These are phyloP conservation scores for Lycodopsis pacificus DNA, from an alignment of 2,797 vertebrate species.

Conservation along the genomic window DNA sequence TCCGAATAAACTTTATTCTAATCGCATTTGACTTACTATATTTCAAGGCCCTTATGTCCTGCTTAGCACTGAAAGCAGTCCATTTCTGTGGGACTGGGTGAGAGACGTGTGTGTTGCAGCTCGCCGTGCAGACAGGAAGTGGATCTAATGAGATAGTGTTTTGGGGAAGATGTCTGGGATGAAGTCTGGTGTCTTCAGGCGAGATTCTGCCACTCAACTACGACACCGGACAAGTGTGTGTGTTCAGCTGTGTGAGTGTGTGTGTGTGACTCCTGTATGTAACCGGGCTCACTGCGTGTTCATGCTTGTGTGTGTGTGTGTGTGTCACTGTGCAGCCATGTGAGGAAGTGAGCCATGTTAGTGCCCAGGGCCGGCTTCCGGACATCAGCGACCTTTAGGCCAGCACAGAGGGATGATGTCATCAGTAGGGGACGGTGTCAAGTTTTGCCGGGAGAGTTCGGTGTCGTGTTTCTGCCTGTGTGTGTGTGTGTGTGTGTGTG, in stretches of 20 bases:
- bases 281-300: neutral
- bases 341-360: slow-evolving; percentile 41
- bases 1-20: too few species aligned
- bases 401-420: slow-evolving; percentile 63
- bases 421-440: slow-evolving; percentile 60
- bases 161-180: slow-evolving; percentile 46
- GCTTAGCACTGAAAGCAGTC: too few species aligned
- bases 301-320: slow-evolving; percentile 9
- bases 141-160: slow-evolving; percentile 67
- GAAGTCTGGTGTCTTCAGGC: slow-evolving; percentile 68
- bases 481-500: slow-evolving; percentile 24
- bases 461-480: slow-evolving; percentile 22
- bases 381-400: slow-evolving; percentile 71
- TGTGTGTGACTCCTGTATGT: slow-evolving; percentile 1
- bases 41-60: too few species aligned
- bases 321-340: slow-evolving; percentile 51
- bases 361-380: slow-evolving; percentile 62
- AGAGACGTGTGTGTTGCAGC: slow-evolving; percentile 21
- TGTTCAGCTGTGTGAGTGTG: neutral
- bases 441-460: slow-evolving; percentile 51
- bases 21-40: too few species aligned
- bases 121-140: slow-evolving; percentile 32
- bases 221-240: slow-evolving; percentile 20
- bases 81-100: too few species aligned
- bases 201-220: slow-evolving; percentile 71